phyloP scores from a whole-genome alignment of 2,888 invertebrate genomes.

The Shargacucullia verbasci region DNA sequence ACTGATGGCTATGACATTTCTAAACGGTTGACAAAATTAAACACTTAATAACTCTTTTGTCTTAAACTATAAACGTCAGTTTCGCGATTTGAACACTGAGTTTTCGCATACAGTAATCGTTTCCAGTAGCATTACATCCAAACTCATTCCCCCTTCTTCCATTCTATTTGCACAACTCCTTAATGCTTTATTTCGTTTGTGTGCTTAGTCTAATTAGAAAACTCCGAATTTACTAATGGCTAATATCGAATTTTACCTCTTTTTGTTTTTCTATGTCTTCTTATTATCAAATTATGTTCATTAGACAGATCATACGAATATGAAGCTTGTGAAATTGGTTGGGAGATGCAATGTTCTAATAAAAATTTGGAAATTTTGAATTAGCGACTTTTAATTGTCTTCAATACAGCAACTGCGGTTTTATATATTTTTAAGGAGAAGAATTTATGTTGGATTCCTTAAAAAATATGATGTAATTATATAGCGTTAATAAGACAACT shows the following conservation, averaged over 20 bases:
- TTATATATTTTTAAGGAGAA: too few relatives aligned
- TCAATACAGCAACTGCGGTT: too few relatives aligned
- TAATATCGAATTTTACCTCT: constrained; percentile 80
- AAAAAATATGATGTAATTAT: too few relatives aligned
- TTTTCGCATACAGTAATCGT: constrained; percentile 30
- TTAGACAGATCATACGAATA: constrained; percentile 47
- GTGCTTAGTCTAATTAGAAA: constrained; percentile 88
- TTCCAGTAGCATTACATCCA: constrained; percentile 62
- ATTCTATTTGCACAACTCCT: constrained; percentile 85
- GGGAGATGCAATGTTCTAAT: constrained; percentile 3
- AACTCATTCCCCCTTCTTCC: constrained; percentile 73
- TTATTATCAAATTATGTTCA: constrained; percentile 56
- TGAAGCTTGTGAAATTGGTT: constrained; percentile 13
- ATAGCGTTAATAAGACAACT: too few relatives aligned
- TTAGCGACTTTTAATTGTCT: too few relatives aligned
- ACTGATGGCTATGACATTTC: too few relatives aligned
- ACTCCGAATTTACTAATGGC: constrained; percentile 81
- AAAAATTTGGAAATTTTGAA: neutral
- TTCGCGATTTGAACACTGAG: neutral
- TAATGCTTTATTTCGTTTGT: constrained; percentile 88
- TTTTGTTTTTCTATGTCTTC: constrained; percentile 65
- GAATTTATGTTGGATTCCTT: too few relatives aligned
- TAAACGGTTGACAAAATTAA: too few relatives aligned
- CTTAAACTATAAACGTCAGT: too few relatives aligned
- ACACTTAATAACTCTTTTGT: too few relatives aligned